Evolutionary conservation across 2,888 invertebrate species (phyloP), one percentile per base, ranked within the genome.

Genomic region (Scaptodrosophila latifasciaeformis): DNA sequence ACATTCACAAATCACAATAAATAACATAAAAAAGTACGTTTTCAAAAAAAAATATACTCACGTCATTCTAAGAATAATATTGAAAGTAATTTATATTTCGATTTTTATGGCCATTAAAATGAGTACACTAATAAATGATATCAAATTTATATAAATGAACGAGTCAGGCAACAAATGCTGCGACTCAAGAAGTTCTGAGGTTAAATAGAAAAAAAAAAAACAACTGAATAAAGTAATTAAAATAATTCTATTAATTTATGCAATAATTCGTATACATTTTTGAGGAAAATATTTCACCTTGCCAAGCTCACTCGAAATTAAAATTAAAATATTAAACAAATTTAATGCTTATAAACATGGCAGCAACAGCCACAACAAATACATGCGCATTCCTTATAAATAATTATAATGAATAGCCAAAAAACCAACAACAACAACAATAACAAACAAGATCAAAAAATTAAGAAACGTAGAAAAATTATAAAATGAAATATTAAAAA

Each of bases 121-220:
- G n/a, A n/a, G n/a, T n/a, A n/a, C 59, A 59, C 52, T 53, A 59
- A 53, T 55, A 64, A 64, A 47, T 21, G 54, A 34, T 54, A 59
- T 42, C n/a, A 65, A 59, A 67, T 54, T 42, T 59, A 67, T 65
- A 67, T 54, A 67, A 68, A 65, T 65, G n/a, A n/a, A n/a, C n/a
- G n/a, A n/a, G n/a, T n/a, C n/a, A n/a, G n/a, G n/a, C n/a, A n/a
- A n/a, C n/a, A n/a, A n/a, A n/a, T n/a, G n/a, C n/a, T n/a, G n/a
- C n/a, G n/a, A n/a, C n/a, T n/a, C n/a, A n/a, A n/a, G n/a, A n/a
- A n/a, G n/a, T n/a, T n/a, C n/a, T n/a, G n/a, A n/a, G n/a, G n/a
- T n/a, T n/a, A n/a, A n/a, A n/a, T n/a, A n/a, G n/a, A n/a, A n/a
- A n/a, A n/a, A n/a, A n/a, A n/a, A n/a, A 65, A 55, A 56, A 51